phyloP scores from a whole-genome alignment of 1,140 invertebrate species.

The Lordiphosa collinella region DNA sequence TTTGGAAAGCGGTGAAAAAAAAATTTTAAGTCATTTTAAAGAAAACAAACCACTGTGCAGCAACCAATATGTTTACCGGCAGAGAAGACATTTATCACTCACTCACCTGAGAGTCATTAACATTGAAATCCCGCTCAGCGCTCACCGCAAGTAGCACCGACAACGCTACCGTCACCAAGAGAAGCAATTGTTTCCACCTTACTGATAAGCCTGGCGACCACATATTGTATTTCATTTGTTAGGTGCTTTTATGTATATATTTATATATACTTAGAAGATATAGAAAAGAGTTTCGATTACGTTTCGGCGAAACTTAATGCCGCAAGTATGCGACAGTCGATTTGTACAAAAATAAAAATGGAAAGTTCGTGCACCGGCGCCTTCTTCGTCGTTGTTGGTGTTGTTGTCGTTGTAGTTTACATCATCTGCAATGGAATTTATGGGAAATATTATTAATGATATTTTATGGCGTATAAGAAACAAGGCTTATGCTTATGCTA shows the following conservation, averaged over 20 bases:
- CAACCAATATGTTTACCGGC: too few relatives aligned
- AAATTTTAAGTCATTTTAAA: too few relatives aligned
- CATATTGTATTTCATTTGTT: slow-evolving; percentile 27
- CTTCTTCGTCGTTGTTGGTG: background rate
- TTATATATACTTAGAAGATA: slow-evolving; percentile 14
- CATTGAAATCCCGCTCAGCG: slow-evolving; percentile 72
- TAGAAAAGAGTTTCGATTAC: slow-evolving; percentile 48
- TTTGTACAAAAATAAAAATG: slow-evolving; percentile 4
- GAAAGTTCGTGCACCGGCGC: slow-evolving; percentile 21
- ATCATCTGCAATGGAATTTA: slow-evolving; percentile 58
- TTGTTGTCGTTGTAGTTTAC: slow-evolving; percentile 44
- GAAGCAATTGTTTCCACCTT: slow-evolving; percentile 27
- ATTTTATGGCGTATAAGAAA: slow-evolving; percentile 19
- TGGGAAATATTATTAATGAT: slow-evolving; percentile 41
- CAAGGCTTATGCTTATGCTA: slow-evolving; percentile 44
- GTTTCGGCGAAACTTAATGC: slow-evolving; percentile 23
- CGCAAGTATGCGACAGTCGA: slow-evolving; percentile 10
- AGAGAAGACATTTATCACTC: too few relatives aligned
- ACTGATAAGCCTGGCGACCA: slow-evolving; percentile 30
- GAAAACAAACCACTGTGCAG: too few relatives aligned
- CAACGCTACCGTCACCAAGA: slow-evolving; percentile 15
- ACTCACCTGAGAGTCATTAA: slow-evolving; percentile 76
- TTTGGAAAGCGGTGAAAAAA: too few relatives aligned
- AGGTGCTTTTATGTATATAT: slow-evolving; percentile 13
- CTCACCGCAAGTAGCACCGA: slow-evolving; percentile 13